phyloP scores from a whole-genome alignment of 2,797 vertebrate genomes.

The Moxostoma hubbsi region DNA sequence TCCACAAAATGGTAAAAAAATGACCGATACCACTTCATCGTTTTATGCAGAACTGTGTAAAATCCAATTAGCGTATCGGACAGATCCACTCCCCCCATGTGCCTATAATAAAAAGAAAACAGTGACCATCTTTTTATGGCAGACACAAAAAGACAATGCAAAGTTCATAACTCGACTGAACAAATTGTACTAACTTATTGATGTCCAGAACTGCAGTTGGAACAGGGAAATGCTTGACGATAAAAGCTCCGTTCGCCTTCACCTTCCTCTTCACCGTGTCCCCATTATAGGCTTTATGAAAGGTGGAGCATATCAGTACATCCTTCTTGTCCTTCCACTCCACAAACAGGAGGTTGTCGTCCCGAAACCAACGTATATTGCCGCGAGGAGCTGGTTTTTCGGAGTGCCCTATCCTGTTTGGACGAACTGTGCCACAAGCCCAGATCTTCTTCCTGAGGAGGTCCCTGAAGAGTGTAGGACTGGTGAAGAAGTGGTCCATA shows the following conservation, averaged over 20 bases:
- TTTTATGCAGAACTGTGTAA: conserved; percentile 72
- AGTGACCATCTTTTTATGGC: too few species aligned
- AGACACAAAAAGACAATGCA: too few species aligned
- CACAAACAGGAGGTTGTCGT: conserved; percentile 32
- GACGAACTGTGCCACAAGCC: conserved; percentile 58
- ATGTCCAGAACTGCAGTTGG: conserved; percentile 28
- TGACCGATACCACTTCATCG: conserved; percentile 72
- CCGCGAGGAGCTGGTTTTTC: conserved; percentile 22
- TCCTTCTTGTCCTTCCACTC: conserved; percentile 49
- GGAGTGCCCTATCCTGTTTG: conserved; percentile 43
- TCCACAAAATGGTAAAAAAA: conserved; percentile 74
- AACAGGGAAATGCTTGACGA: not conserved
- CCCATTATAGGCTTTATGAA: conserved; percentile 40
- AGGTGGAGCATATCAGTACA: conserved; percentile 39
- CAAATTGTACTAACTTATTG: conserved; percentile 31
- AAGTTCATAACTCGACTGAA: too few species aligned
- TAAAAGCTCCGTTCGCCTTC: not conserved
- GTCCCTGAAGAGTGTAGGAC: conserved; percentile 60
- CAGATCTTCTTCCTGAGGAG: conserved; percentile 45
- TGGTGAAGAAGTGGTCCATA: conserved; percentile 75
- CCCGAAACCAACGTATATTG: conserved; percentile 2
- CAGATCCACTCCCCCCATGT: conserved; percentile 75
- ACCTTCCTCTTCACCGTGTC: conserved; percentile 24
- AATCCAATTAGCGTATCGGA: conserved; percentile 72
- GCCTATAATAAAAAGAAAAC: not conserved